phyloP scores from a whole-genome alignment of 2,113 vertebrate species.

The Pelobates fuscus region DNA sequence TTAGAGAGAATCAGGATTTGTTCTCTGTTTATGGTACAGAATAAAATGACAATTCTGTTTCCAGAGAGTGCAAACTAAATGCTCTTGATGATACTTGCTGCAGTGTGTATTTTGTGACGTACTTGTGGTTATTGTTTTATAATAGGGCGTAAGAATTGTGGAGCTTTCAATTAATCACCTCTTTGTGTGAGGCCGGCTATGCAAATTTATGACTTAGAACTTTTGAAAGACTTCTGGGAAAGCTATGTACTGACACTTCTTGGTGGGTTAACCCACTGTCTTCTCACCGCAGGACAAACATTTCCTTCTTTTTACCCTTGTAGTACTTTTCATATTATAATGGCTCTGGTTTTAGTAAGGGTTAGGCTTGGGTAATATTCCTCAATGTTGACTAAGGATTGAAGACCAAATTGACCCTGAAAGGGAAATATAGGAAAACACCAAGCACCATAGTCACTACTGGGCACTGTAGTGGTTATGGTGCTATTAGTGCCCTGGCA shows the following conservation, averaged over 20 bases:
- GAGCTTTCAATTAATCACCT: conserved; percentile 97
- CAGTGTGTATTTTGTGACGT: conserved; percentile 87
- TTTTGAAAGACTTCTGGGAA: conserved; percentile 90
- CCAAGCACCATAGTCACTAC: too few species aligned
- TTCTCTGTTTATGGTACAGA: conserved; percentile 73
- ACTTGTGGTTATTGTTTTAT: conserved; percentile 84
- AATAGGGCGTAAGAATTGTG: conserved; percentile 80
- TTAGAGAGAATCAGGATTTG: conserved; percentile 62
- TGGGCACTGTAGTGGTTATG: too few species aligned
- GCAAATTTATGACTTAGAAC: conserved; percentile 96
- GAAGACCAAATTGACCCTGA: too few species aligned
- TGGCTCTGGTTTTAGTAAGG: too few species aligned
- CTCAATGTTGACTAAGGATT: too few species aligned
- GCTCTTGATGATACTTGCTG: conserved; percentile 73
- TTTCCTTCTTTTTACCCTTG: too few species aligned
- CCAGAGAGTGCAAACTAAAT: conserved; percentile 70
- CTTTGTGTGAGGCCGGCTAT: conserved; percentile 94
- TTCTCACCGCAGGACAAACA: too few species aligned
- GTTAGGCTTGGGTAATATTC: too few species aligned
- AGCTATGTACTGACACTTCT: conserved; percentile 80
- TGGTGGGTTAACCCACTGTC: too few species aligned
- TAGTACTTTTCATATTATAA: too few species aligned
- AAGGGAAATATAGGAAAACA: too few species aligned
- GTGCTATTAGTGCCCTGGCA: too few species aligned
- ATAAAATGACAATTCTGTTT: conserved; percentile 78